Base-by-base conservation (phyloP, 2,888 invertebrate species). In the Tuberolachnus salignus region DNA sequence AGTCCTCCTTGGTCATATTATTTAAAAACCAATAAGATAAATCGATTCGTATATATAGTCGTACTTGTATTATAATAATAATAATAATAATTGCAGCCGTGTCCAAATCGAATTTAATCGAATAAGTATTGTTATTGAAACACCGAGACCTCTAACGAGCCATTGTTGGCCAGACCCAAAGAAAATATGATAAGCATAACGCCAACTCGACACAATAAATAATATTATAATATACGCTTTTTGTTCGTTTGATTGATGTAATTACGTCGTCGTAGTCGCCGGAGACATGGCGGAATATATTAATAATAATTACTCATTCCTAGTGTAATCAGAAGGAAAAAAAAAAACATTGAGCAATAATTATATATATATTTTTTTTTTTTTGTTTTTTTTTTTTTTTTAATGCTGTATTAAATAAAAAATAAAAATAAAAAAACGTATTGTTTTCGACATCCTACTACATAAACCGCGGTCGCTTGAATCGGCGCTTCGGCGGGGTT, bases 61-160 rank as follows among this genome's bases (percentile, higher is more conserved):
- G n/a, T 34, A 34, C 6, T 34, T 34, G 3, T 34, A 6, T 34
- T 34, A 34, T 34, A 34, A 34, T 6, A 34, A 42, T 42, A 63
- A 63, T 42, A 19, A 44, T 44, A 51, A 64, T 64, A 46, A 64
- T 46, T 46, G 46, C 64, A 11, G 34, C 34, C 34, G 34, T 34
- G 70, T 23, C 44, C 11, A 46, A 71, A 57, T 71, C 57, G 70
- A 57, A 57, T 71, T n/a, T 34, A 4, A 6, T 6, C 23, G n/a
- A n/a, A n/a, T n/a, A n/a, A 64, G 51, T 42, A 42, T 44, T 63
- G 34, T 23, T 53, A 61, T 34, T 16, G 42, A 19, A 53, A 64
- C 64, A 19, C 13, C 13, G 46, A 46, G 14, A 26, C 51, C 73
- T 23, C 34, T 66, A 75, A 75, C 74, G 66, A 66, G 63, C 23